These are phyloP conservation scores for Hirtodrosophila cameraria DNA, from an alignment of 2,888 invertebrate species.

Conservation along the genomic window DNA sequence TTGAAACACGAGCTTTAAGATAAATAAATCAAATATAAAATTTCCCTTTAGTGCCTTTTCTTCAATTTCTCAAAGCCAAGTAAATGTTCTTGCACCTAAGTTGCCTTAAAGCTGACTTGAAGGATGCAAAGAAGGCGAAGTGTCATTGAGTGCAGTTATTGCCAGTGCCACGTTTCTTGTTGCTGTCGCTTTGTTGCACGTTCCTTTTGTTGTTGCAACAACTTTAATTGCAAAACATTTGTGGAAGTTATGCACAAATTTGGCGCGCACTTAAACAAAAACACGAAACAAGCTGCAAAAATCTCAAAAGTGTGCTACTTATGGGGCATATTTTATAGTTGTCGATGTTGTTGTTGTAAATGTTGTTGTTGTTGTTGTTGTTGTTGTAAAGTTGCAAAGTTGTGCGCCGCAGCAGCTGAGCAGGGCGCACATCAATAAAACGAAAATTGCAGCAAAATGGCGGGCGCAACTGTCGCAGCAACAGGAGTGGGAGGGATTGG, in stretches of 20 bases:
- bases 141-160: constrained; percentile 18
- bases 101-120: constrained; percentile 12
- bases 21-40: too few species aligned
- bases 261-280: constrained; percentile 63
- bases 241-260: constrained; percentile 73
- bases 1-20: too few species aligned
- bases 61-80: too few species aligned
- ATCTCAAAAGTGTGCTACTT: constrained; percentile 68
- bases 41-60: too few species aligned
- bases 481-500: neutral
- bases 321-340: constrained; percentile 50
- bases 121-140: constrained; percentile 15
- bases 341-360: constrained; percentile 21
- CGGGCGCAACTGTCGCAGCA: constrained; percentile 42
- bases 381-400: constrained; percentile 54
- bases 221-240: constrained; percentile 65
- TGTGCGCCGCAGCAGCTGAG: constrained; percentile 43
- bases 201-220: constrained; percentile 25
- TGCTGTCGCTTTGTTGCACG: constrained; percentile 18
- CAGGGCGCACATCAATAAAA: constrained; percentile 68
- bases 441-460: constrained; percentile 67
- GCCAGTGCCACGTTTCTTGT: constrained; percentile 7
- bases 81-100: too few species aligned
- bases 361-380: constrained; percentile 26
- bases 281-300: constrained; percentile 43